A percentile compares a stretch with the other conserved stretches of the same genome.
Conservation (phyloP, 2,797 vertebrate species). For the Eulemur albifrons region DNA sequence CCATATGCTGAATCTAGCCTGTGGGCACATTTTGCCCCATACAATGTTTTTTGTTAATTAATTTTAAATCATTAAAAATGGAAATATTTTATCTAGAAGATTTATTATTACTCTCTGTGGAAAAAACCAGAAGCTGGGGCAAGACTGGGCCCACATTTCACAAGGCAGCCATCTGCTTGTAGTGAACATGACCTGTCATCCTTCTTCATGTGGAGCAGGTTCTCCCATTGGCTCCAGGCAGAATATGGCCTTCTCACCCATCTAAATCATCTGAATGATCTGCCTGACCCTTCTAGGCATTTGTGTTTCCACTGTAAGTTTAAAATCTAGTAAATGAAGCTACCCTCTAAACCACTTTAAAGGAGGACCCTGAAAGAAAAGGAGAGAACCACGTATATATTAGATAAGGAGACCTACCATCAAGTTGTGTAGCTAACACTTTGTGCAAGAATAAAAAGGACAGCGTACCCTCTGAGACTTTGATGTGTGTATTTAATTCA, state of each 20-base stretch:
- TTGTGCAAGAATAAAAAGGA: neutral
- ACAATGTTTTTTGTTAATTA: neutral
- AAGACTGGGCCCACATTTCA: neutral
- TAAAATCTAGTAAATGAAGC: neutral
- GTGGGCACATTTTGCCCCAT: neutral
- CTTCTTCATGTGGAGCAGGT: too few relatives aligned
- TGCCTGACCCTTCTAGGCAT: neutral
- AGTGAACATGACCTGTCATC: fast-evolving
- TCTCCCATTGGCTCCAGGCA: fast-evolving
- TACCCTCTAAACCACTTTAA: neutral
- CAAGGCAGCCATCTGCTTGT: neutral
- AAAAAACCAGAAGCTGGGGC: neutral
- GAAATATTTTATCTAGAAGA: neutral
- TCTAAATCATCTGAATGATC: neutral
- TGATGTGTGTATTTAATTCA: neutral
- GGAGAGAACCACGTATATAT: neutral
- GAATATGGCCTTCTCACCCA: neutral
- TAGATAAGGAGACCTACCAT: neutral
- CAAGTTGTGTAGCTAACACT: neutral
- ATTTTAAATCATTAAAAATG: neutral
- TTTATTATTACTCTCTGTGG: neutral
- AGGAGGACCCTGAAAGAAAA: neutral
- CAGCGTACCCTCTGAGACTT: neutral
- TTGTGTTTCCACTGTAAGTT: neutral
- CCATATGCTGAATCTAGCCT: neutral